phyloP scores from a whole-genome alignment of 2,888 invertebrate species.

The Heptascelio sp. region DNA sequence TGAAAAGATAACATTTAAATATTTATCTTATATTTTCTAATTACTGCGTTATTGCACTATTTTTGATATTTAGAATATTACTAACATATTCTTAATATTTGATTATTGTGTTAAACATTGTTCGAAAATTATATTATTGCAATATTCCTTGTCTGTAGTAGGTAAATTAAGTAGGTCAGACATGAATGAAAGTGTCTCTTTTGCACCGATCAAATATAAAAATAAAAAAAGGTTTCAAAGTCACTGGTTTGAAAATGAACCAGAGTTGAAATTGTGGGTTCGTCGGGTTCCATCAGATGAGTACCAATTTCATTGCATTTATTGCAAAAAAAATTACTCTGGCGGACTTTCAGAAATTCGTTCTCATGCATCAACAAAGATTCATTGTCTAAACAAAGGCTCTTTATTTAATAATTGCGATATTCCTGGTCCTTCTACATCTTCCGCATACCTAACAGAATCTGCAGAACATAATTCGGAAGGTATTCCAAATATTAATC shows the following conservation, averaged over 20 bases:
- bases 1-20: no score
- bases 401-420: not conserved
- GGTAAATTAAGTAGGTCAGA: no score
- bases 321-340: not conserved
- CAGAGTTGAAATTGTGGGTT: not conserved
- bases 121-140: no score
- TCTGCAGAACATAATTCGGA: not conserved
- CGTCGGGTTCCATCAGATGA: not conserved
- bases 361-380: not conserved
- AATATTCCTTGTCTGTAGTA: no score
- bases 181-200: no score
- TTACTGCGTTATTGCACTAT: no score
- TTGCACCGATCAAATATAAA: no score
- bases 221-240: conserved; percentile 7
- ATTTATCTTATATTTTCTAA: no score
- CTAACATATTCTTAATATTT: no score
- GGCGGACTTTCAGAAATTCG: not conserved
- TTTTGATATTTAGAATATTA: no score
- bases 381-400: not conserved
- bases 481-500: not conserved
- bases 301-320: not conserved
- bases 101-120: no score
- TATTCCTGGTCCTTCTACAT: not conserved
- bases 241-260: not conserved
- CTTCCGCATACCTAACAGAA: not conserved